Evolutionary conservation across 2,888 invertebrate genomes (phyloP).

Genomic region (Lissonota sp.): DNA sequence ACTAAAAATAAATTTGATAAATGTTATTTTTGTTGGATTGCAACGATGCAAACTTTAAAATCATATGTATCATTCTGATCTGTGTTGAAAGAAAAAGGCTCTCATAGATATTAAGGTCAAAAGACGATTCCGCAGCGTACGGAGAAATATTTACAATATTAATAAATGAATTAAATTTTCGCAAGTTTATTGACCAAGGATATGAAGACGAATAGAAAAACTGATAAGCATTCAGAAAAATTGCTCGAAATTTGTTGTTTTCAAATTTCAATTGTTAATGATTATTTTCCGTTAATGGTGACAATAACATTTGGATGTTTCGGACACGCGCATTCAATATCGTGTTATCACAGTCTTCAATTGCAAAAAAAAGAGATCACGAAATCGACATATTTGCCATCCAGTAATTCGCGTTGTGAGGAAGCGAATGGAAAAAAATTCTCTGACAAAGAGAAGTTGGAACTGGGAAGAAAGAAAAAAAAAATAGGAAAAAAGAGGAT

Average conservation of each 20-base stretch:
- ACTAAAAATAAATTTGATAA: too few relatives aligned
- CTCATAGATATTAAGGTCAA: too few relatives aligned
- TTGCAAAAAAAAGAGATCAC: constrained; percentile 28
- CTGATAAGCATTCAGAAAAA: neutral
- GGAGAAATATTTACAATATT: too few relatives aligned
- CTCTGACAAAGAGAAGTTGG: constrained; percentile 26
- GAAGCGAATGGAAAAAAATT: constrained; percentile 16
- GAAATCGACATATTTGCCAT: constrained; percentile 3
- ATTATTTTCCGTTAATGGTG: neutral
- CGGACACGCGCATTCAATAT: constrained; percentile 30
- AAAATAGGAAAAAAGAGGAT: constrained; percentile 34
- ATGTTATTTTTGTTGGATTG: too few relatives aligned
- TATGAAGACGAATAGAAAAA: too few relatives aligned
- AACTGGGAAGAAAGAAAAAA: constrained; percentile 16
- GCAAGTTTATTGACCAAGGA: neutral
- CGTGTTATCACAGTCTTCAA: constrained; percentile 68
- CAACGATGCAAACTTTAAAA: too few relatives aligned
- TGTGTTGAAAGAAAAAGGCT: too few relatives aligned
- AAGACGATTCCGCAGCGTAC: too few relatives aligned
- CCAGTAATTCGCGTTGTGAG: constrained; percentile 24
- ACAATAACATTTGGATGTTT: constrained; percentile 19
- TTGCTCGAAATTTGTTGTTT: neutral
- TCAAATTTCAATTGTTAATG: neutral
- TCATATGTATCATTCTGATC: too few relatives aligned
- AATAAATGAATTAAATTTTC: neutral